Evolutionary conservation across 2,888 invertebrate genomes (phyloP), one percentile per base, ranked within the genome.

Genomic region (Drosophila dives): DNA sequence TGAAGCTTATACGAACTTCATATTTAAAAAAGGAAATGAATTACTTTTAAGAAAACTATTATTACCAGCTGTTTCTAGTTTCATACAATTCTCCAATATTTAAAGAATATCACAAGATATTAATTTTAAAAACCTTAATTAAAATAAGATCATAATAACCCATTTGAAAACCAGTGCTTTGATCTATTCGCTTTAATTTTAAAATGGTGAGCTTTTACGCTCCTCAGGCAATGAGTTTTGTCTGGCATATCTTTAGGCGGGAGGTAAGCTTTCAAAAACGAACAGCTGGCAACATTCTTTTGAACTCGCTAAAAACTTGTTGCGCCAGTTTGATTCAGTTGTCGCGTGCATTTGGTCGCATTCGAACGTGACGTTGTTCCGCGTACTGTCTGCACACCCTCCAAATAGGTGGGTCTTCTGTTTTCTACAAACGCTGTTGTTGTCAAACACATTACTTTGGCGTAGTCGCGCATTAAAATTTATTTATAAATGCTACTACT

Each of bases 321-420:
- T 80, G 83, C 81, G 74, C 83, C 78, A 72, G 86, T 85, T 83
- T 75, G 51, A 62, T 64, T 80, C 59, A 81, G 68, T 84, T 81
- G 69, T 61, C 68, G 60, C 33, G 70, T 62, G 64, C 69, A 59
- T 63, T 71, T 72, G 75, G 75, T 33, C 17, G 34, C 58, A 71
- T 36, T 60, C 68, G 67, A 64, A 80, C 73, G 76, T 62, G 29
- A 78, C 64, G 63, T 59, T 26, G 50, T 4, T n/a, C 49, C 55
- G 56, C 49, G 59, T 29, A 50, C 53, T 17, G 15, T 33, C 49
- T 17, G 50, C 36, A 58, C 23, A 54, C 49, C 58, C 56, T 42
- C 29, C 51, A 10, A 17, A 33, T 66, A 73, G 86, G 72, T 81
- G 72, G 67, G 83, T 86, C 71, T 76, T 74, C 70, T 74, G 58